A percentile compares a stretch with the other conserved stretches of the same genome.
Conservation (phyloP, 2,113 vertebrate genomes). For the Callithrix jacchus region DNA sequence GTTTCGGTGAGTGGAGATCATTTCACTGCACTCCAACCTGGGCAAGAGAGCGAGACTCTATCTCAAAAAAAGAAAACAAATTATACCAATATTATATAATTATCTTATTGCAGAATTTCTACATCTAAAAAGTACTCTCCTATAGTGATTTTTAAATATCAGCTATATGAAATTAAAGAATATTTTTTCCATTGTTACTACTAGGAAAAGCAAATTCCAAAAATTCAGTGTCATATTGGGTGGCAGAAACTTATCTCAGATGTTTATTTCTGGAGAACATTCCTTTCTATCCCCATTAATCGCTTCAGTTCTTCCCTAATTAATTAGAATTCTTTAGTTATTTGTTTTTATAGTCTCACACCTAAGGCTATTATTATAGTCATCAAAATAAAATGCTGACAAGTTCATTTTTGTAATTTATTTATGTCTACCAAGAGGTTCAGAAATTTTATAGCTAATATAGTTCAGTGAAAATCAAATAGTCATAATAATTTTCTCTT, state of each 20-base stretch:
- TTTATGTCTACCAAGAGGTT: not conserved
- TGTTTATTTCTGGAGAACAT: slow-evolving; percentile 12
- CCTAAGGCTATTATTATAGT: not conserved
- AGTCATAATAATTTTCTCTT: not conserved
- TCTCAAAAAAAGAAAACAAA: not conserved
- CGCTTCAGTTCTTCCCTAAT: not conserved
- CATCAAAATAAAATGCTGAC: slow-evolving; percentile 30
- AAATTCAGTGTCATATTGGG: not conserved
- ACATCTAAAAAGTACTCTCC: not conserved
- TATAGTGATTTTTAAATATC: not conserved
- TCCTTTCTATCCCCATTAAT: not conserved
- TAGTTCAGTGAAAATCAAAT: not conserved
- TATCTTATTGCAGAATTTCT: not conserved
- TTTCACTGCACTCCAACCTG: too few species aligned
- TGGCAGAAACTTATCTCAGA: not conserved
- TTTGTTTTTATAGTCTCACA: not conserved
- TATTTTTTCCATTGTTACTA: not conserved
- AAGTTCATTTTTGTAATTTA: slow-evolving; percentile 1
- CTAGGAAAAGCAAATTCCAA: slow-evolving; percentile 13
- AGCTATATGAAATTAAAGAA: not conserved
- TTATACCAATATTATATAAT: not conserved
- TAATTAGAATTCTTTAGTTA: not conserved
- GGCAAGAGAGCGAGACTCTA: too few species aligned
- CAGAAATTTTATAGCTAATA: not conserved
- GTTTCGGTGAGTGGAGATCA: too few species aligned